Evolutionary conservation across 2,888 invertebrate species (phyloP), one percentile per base, ranked within the genome.

Genomic region (Xanthorhoe spadicearia): DNA sequence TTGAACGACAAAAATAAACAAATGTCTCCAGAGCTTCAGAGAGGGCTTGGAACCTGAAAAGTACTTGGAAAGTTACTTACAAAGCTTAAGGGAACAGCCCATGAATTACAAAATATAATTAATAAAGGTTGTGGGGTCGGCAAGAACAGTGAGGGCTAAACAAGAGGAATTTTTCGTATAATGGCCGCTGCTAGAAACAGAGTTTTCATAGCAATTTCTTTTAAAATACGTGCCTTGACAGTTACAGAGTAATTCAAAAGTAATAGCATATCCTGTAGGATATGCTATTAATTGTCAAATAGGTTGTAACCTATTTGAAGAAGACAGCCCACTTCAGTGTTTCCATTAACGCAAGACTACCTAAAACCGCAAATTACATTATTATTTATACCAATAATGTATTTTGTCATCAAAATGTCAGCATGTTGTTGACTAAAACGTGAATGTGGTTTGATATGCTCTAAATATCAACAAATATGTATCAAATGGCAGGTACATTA

Each of bases 161-260:
- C 62, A 63, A 68, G 55, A 64, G 49, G 56, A 56, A 64, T 66
- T 70, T 64, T 68, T 72, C 64, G 66, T 64, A 64, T 61, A 62
- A 66, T 66, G 57, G 55, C 68, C 60, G 49, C 57, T 63, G 13
- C 2, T 43, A 68, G 68, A 64, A 38, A 66, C 55, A 62, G 68
- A 59, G 61, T 46, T 43, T n/a, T 13, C 13, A 4, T 4, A 13
- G 13, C 13, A 43, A 13, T 43, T 43, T 43, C 9, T 43, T 43
- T 43, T 13, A 43, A 43, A 43, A 43, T 43, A 13, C 38, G 3
- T 43, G 10, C 13, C 8, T 43, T 43, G 13, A 13, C 38, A 43
- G 38, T 43, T 9, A 43, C 13, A 43, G 1, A 13, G 32, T 32
- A 32, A 4, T 23, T 23, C 1, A 1, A 23, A 23, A 23, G 23